These are phyloP conservation scores for Cerceris ruficornis DNA, from an alignment of 2,888 invertebrate genomes.

Conservation along the genomic window DNA sequence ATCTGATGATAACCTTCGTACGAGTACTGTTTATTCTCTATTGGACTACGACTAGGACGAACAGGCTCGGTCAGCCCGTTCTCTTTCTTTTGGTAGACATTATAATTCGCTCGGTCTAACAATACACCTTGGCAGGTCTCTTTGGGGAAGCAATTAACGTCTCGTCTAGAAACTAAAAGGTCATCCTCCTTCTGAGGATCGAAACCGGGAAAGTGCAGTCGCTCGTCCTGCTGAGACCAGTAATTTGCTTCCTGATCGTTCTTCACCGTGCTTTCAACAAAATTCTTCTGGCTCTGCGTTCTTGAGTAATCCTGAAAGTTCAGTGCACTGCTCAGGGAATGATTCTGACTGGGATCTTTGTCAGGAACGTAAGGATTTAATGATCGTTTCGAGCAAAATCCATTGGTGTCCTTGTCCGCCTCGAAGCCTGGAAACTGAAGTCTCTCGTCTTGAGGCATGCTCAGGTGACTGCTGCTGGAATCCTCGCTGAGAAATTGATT, in stretches of 20 bases:
- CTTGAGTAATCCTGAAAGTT: constrained; percentile 62
- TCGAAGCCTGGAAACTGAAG: constrained; percentile 75
- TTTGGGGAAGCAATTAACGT: constrained; percentile 45
- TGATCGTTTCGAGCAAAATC: constrained; percentile 57
- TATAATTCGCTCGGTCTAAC: constrained; percentile 34
- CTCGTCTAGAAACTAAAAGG: constrained; percentile 43
- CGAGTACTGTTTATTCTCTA: constrained; percentile 46
- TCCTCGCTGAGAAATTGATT: constrained; percentile 79
- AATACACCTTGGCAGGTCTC: constrained; percentile 46
- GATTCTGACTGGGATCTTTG: constrained; percentile 64
- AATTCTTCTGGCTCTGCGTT: constrained; percentile 58
- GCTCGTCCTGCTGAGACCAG: constrained; percentile 69
- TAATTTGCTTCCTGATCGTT: constrained; percentile 63
- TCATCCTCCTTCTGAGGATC: constrained; percentile 65
- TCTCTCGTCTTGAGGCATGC: constrained; percentile 81
- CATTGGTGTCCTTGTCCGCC: constrained; percentile 64
- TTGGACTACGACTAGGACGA: constrained; percentile 73
- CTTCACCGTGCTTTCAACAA: constrained; percentile 49
- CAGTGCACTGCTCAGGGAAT: constrained; percentile 43
- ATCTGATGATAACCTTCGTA: constrained; percentile 61
- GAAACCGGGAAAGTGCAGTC: constrained; percentile 65
- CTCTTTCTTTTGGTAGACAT: constrained; percentile 55
- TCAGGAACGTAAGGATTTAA: constrained; percentile 59
- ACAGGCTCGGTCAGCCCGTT: constrained; percentile 56
- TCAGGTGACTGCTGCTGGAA: constrained; percentile 79